phyloP scores from a whole-genome alignment of 1,140 invertebrate genomes.

The Musca domestica region DNA sequence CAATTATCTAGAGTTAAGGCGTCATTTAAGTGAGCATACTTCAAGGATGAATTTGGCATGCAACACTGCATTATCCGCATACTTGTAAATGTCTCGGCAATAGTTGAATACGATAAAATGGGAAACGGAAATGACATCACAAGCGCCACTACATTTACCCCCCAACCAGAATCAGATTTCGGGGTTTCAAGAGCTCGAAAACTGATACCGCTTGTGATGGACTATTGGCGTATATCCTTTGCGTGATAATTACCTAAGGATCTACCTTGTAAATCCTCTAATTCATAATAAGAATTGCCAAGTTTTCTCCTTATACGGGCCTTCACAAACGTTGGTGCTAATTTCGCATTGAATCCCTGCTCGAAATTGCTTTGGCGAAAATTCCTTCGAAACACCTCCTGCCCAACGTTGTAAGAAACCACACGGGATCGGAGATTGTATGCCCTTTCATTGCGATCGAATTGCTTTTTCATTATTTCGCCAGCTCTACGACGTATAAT shows the following conservation, averaged over 20 bases:
- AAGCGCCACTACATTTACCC: too few relatives aligned
- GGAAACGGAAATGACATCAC: too few relatives aligned
- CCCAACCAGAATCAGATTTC: too few relatives aligned
- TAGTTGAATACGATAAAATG: too few relatives aligned
- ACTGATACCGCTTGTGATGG: too few relatives aligned
- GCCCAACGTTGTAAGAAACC: background rate
- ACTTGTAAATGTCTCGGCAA: too few relatives aligned
- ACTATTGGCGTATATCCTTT: slow-evolving; percentile 5
- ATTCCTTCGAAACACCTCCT: slow-evolving; percentile 9
- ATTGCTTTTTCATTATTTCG: background rate
- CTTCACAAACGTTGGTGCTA: slow-evolving; percentile 8
- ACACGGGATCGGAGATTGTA: slow-evolving; percentile 4
- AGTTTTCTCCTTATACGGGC: background rate
- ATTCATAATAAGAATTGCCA: background rate
- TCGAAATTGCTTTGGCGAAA: slow-evolving; percentile 7
- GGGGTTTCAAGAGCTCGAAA: too few relatives aligned
- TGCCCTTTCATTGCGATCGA: background rate
- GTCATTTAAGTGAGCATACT: too few relatives aligned
- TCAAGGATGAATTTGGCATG: too few relatives aligned
- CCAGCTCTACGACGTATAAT: background rate
- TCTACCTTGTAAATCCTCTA: slow-evolving; percentile 1
- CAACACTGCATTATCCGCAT: too few relatives aligned
- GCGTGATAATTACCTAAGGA: background rate
- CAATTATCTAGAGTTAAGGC: too few relatives aligned
- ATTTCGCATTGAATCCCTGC: slow-evolving; percentile 14